phyloP scores from a whole-genome alignment of 2,113 vertebrate genomes.

The Thermophis baileyi region DNA sequence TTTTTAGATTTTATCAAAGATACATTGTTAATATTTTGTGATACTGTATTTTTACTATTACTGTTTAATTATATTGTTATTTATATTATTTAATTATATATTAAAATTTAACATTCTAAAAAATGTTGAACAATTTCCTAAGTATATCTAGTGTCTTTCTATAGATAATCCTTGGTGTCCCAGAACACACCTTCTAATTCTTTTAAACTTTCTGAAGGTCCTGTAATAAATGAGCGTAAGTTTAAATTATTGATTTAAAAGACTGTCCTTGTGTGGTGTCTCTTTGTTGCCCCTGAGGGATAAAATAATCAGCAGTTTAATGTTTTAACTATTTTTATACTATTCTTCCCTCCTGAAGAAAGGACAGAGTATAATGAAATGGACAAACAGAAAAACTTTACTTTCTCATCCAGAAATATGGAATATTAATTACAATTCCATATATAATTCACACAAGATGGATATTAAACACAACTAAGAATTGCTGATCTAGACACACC shows the following conservation, averaged over 20 bases:
- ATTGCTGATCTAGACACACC: not conserved
- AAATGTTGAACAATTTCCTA: not conserved
- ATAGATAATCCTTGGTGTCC: not conserved
- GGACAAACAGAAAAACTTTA: not conserved
- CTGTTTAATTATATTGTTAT: not conserved
- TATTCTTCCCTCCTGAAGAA: not conserved
- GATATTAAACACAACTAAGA: not conserved
- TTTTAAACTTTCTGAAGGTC: not conserved
- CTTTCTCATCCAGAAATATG: not conserved
- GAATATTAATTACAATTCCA: not conserved
- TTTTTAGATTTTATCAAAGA: not conserved
- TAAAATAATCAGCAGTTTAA: not conserved
- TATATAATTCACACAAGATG: not conserved
- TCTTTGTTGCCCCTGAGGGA: not conserved
- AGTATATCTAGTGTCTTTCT: not conserved
- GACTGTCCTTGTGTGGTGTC: not conserved
- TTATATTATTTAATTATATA: not conserved
- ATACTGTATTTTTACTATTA: not conserved
- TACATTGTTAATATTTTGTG: not conserved
- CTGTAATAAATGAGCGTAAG: not conserved
- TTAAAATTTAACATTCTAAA: not conserved
- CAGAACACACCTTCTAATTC: not conserved
- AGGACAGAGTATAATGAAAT: not conserved
- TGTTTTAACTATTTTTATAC: not conserved
- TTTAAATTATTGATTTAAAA: not conserved